Evolutionary conservation across 2,888 invertebrate genomes (phyloP).

Genomic region (Phorcus lineatus): DNA sequence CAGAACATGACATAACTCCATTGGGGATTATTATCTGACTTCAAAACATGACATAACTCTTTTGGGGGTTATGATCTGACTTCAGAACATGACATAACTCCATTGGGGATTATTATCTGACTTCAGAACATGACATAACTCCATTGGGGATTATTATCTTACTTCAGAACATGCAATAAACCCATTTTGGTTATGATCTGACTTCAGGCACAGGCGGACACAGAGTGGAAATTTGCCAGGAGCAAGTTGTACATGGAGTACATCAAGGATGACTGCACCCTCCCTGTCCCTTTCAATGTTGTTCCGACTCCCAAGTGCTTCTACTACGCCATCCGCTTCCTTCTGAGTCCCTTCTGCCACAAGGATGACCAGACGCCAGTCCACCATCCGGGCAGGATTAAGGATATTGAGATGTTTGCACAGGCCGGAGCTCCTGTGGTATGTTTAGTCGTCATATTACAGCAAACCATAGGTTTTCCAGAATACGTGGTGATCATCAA

Average conservation of each 20-base stretch:
- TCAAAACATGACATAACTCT: too few species aligned
- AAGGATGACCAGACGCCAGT: conserved; percentile 37
- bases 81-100: too few species aligned
- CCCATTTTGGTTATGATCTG: too few species aligned
- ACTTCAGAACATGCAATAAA: too few species aligned
- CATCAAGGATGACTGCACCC: conserved; percentile 77
- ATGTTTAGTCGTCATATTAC: background rate
- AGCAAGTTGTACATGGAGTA: conserved; percentile 76
- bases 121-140: too few species aligned
- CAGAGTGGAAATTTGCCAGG: conserved; percentile 75
- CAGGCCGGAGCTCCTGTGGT: conserved; percentile 28
- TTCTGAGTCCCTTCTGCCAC: conserved; percentile 29
- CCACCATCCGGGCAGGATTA: conserved; percentile 58
- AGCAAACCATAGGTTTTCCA: too few species aligned
- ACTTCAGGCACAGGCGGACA: conserved; percentile 70
- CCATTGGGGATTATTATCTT: too few species aligned
- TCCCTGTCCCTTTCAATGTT: conserved; percentile 77
- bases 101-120: too few species aligned
- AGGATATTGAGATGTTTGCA: conserved; percentile 60
- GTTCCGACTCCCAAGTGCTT: conserved; percentile 57
- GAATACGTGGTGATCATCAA: too few species aligned
- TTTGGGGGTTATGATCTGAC: too few species aligned
- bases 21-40: too few species aligned
- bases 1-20: too few species aligned
- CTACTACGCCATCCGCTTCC: conserved; percentile 32